Base-by-base conservation (phyloP, 92 coral and sea anemone genomes). In the Zoanthus solanderi region DNA sequence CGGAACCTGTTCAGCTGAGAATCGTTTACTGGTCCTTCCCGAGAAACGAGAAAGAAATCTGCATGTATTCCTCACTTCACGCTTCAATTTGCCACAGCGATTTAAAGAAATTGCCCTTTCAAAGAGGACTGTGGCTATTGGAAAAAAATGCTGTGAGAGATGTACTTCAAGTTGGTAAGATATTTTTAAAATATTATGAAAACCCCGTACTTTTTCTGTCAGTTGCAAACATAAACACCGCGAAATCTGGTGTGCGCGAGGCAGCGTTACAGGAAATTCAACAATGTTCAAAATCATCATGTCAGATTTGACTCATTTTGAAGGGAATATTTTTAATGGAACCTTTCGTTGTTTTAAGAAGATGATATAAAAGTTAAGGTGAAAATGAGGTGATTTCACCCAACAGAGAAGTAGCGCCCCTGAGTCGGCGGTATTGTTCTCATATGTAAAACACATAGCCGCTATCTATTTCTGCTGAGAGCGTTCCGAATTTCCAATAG, bases 21-120 rank as follows among this genome's bases (percentile, higher is more conserved):
- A 91, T 97, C 37, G 95, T 93, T 30, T 95, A 92, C 89, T 97
- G 99, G 99, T 97, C 99, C 17, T 97, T 97, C 92, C 99, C 99
- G 23, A 84, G 98, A 75, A 92, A 95, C 83, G 99, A 95, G 84
- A 93, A 93, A 77, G 99, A 97, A 63, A 97, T 97, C 65, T 92
- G 96, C 74, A 93, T 95, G 97, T 97, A 97, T 83, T 97, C 98
- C 11, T 92, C 98, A 15, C 76, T 96, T 17, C 95, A 96, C 73
- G 93, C 98, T 14, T 79, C 99, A 45, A 76, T 91, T 10, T 89
- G 94, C 34, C 99, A 97, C 71, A 91, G 90, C 63, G 98, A 95
- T n/a, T 75, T 94, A n/a, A 93, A 95, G 79, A 90, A 97, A 48
- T 78, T 94, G 78, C 99, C 99, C 15, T 97, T 97, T 82, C 95